Base-by-base conservation (phyloP, 2,113 vertebrate species). In the Morone saxatilis region DNA sequence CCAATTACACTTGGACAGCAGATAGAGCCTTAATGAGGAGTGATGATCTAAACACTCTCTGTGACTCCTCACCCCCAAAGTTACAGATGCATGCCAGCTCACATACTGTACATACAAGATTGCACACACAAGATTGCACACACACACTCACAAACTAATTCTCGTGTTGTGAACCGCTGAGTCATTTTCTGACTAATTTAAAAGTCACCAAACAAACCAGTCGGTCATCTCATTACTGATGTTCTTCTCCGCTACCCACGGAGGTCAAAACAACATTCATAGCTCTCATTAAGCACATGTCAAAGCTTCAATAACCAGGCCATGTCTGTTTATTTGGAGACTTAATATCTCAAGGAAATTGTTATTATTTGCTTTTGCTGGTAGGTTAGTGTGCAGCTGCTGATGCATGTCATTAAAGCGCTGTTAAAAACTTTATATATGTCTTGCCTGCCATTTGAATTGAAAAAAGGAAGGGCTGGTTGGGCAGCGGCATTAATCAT, bases 351-450 rank as follows among this genome's bases (percentile, higher is more conserved):
- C 48, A 72, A 60, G 84, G 74, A 86, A 84, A 89, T 43, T 63
- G 62, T 81, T 74, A 89, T 94, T 73, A 84, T 88, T 73, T 85
- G 14, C 56, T 11, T 65, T 54, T 53, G 56, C 40, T 45, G 17
- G 36, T 22, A 53, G 80, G 86, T 85, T 84, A 77, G 75, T 53
- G 51, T 48, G 25, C 70, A 63, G 76, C 68, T 62, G 78, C 67
- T 78, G 81, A 70, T 60, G 88, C 87, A 74, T 90, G 80, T 88
- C 78, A 91, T 89, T 91, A 91, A 81, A 89, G 25, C 43, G 61
- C 53, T 51, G 76, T 81, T 85, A 59, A 71, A 80, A 89, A 76
- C 59, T 71, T 74, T 77, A 74, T 66, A 36, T 38, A 61, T 75
- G 82, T 66, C 74, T 75, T 19, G 76, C 20, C 60, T 63, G 72